phyloP scores from a whole-genome alignment of 2,797 vertebrate species.

The Dipus sagitta region DNA sequence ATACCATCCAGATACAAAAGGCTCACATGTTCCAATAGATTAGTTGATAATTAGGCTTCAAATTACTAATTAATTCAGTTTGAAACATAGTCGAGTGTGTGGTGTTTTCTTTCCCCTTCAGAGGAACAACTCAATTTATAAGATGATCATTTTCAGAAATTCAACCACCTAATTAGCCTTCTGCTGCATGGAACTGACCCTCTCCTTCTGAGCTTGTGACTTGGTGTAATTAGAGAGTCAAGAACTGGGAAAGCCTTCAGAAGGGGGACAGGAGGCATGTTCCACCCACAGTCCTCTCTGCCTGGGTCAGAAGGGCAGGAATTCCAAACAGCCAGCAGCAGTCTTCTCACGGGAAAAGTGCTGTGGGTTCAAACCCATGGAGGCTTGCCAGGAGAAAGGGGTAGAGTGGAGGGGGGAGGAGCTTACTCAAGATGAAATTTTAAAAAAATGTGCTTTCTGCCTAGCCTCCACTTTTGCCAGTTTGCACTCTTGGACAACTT shows the following conservation, averaged over 20 bases:
- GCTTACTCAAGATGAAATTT: not conserved
- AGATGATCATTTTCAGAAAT: constrained; percentile 83
- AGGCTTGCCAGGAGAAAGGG: not conserved
- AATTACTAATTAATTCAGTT: constrained; percentile 86
- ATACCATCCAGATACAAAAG: constrained; percentile 75
- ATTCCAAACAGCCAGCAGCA: not conserved
- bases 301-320: not conserved
- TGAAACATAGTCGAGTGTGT: constrained; percentile 80
- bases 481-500: not conserved
- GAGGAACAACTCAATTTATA: constrained; percentile 85
- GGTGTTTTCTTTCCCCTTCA: constrained; percentile 75
- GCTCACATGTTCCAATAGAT: constrained; percentile 80
- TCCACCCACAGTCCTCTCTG: not conserved
- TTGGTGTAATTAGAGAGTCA: constrained; percentile 83
- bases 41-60: constrained; percentile 88
- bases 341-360: not conserved
- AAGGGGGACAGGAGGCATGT: constrained; percentile 21
- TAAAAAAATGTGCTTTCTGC: not conserved
- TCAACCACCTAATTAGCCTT: constrained; percentile 84
- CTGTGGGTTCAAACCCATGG: not conserved
- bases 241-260: constrained; percentile 41
- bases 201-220: constrained; percentile 66
- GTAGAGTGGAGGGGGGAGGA: not conserved
- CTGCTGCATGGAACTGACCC: constrained; percentile 76
- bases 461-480: not conserved